These are phyloP conservation scores for Acanthacorydalis orientalis DNA, from an alignment of 2,888 invertebrate genomes.

Conservation along the genomic window DNA sequence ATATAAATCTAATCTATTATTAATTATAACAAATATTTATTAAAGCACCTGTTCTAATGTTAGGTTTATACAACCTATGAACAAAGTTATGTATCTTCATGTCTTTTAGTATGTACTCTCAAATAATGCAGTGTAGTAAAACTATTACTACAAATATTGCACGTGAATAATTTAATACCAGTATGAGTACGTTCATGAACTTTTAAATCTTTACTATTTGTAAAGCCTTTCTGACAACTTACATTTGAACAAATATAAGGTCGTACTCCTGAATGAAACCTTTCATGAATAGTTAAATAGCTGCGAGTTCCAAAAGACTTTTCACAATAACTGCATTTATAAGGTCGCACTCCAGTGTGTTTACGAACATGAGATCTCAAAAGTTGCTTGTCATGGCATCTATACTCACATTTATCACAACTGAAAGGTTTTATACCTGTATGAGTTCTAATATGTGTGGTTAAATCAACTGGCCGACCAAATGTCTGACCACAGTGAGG, in stretches of 20 bases:
- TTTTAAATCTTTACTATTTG: conserved; percentile 8
- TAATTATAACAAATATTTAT: too few species aligned
- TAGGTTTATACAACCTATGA: too few species aligned
- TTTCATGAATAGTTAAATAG: conserved; percentile 7
- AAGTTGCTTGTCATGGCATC: conserved; percentile 7
- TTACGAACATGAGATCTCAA: conserved; percentile 5
- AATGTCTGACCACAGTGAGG: conserved; percentile 7
- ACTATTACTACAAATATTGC: conserved; percentile 6
- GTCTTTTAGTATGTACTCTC: conserved; percentile 7
- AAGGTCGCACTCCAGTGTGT: conserved; percentile 6
- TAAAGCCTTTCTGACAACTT: conserved; percentile 7
- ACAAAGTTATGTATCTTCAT: not conserved
- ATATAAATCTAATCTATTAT: too few species aligned
- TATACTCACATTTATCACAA: conserved; percentile 7
- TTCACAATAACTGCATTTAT: conserved; percentile 7
- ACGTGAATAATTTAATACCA: conserved; percentile 7
- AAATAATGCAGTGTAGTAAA: conserved; percentile 8
- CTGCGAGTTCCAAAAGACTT: conserved; percentile 7
- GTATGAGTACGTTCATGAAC: conserved; percentile 8
- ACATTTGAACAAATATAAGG: conserved; percentile 4
- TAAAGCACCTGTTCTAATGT: too few species aligned
- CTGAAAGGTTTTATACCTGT: conserved; percentile 7
- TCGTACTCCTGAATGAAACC: conserved; percentile 7
- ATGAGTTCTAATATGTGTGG: conserved; percentile 6
- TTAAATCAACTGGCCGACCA: conserved; percentile 6